Evolutionary conservation across 2,113 vertebrate species (phyloP), one percentile per base, ranked within the genome.

Genomic region (Ammodramus savannarum): DNA sequence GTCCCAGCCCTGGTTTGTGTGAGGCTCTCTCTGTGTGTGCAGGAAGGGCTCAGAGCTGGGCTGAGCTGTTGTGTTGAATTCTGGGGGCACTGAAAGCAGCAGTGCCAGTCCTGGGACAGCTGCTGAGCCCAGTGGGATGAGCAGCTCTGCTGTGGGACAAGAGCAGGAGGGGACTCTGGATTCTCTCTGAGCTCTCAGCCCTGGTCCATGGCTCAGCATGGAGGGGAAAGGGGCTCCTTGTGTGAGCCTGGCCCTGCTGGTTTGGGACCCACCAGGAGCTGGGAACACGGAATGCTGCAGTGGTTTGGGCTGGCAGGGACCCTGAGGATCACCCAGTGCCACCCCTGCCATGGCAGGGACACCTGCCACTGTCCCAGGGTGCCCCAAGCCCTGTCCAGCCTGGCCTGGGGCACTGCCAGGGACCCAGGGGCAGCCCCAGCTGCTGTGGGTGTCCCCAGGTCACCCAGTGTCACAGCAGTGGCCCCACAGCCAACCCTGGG

Each of bases 161-260:
- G 44, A 43, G 15, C 93, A 51, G 58, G 32, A 44, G 4, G 32
- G 26, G 26, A 27, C 10, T 16, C 49, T 51, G 49, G 14, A 12
- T 23, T 63, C 44, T n/a, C 62, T 26, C 62, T 31, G 6, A 21
- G 52, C 31, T 55, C 13, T 5, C 15, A 0, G 57, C 31, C 26
- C 57, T 21, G 10, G 21, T 9, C 20, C 10, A 0, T 3, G 13
- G 74, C 12, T n/a, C 54, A 13, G 54, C 3, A 3, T 9, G 31
- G 1, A 46, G 43, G 26, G 72, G 43, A 16, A 49, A 27, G 10
- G 68, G 13, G 27, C 22, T 43, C 62, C 46, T 7, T 16, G 38
- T 26, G 43, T 52, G 32, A 29, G 3, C 34, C 34, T 21, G 34
- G 38, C 32, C 32, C 27, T 27, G 27, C 31, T 21, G 14, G 1